Conservation (phyloP, 2,797 vertebrate species). For the Notoglanidium macrostoma region DNA sequence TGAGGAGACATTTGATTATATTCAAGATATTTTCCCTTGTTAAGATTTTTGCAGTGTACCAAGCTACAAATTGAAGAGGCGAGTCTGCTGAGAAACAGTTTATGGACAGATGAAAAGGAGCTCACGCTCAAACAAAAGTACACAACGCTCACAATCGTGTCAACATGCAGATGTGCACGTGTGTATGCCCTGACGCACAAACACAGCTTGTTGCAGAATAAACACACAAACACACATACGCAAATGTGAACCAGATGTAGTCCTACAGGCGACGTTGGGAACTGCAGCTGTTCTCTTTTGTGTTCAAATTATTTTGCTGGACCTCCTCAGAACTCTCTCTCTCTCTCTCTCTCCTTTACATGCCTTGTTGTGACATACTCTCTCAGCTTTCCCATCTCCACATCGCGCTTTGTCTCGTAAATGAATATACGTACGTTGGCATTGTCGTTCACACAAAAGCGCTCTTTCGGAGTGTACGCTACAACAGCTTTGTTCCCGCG, state of each 20-base stretch:
- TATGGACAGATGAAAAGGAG: background rate
- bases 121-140: background rate
- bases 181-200: background rate
- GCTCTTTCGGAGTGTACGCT: background rate
- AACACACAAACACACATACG: background rate
- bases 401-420: background rate
- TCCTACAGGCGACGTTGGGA: background rate
- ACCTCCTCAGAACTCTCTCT: background rate
- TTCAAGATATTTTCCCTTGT: background rate
- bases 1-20: too few species aligned
- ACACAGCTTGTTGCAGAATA: background rate
- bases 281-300: conserved; percentile 15
- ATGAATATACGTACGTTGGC: too few species aligned
- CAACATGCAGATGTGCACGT: background rate
- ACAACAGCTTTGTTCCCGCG: background rate
- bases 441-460: background rate
- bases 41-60: background rate
- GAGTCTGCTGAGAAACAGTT: background rate
- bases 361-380: background rate
- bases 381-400: background rate
- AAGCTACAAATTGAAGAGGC: background rate
- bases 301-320: background rate
- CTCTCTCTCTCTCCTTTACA: background rate
- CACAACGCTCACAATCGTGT: background rate
- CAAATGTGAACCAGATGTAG: background rate